Base-by-base conservation (phyloP, 2,888 invertebrate genomes). In the Labia minor region DNA sequence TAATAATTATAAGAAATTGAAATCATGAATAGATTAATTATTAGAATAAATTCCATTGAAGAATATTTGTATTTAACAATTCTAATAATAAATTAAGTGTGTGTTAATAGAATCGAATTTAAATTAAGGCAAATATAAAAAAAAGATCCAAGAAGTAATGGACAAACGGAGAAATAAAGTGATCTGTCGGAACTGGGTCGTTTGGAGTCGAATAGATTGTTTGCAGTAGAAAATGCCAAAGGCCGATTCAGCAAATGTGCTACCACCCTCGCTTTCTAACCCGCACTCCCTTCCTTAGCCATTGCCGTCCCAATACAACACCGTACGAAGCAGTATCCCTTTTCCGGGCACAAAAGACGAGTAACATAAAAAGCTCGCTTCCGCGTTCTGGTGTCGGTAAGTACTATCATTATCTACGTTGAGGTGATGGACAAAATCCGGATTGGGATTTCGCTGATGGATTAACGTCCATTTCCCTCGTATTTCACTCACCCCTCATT, bases 371-470 rank as follows among this genome's bases (percentile, higher is more conserved):
- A 49, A 49, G 49, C n/a, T n/a, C 49, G 16, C 49, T 10, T 49
- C 49, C 49, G 49, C 49, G 6, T 49, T 49, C 49, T 4, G 49
- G 49, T 49, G 49, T 49, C 49, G 16, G 49, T 49, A 49, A 49
- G 49, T 49, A 14, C 49, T 49, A 14, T 49, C 49, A 49, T 49
- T 49, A 49, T 16, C 49, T 16, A 49, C n/a, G 49, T n/a, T 14
- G 49, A 49, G 49, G 49, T 49, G 49, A 49, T 49, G 49, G 49
- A 49, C 49, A 49, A 49, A 49, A 49, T 49, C 49, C 49, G 49
- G 49, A 49, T 49, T 16, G 49, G 49, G 8, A 26, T 26, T 26
- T 26, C 26, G 49, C n/a, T 49, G 49, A 49, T 49, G n/a, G 49
- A 49, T 49, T 16, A 16, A 16, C 2, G n/a, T 16, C 49, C 49